Base-by-base conservation (phyloP, 2,113 vertebrate genomes). In the Leptobrachium leishanense region DNA sequence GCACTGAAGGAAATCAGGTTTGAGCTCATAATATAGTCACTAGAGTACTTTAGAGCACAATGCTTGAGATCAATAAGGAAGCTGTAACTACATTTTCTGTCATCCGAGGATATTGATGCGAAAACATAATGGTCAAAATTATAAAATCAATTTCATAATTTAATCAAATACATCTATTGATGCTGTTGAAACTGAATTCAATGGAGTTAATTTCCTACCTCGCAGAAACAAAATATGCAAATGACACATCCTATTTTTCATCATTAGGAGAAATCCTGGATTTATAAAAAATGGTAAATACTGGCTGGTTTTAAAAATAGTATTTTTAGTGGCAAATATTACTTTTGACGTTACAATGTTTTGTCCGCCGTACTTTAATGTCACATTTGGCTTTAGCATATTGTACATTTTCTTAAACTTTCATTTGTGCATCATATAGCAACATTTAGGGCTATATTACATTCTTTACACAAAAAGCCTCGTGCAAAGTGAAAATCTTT, bases 71-170 rank as follows among this genome's bases (percentile, higher is more conserved):
- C 96, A 97, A 97, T 97, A 97, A 95, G 90, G 91, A 94, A 95
- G 90, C 86, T 70, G 94, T 95, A 95, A 94, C 94, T 94, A 94
- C 95, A 96, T 97, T 97, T 96, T 92, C 94, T 94, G 93, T 91
- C 91, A 91, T 89, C 85, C 86, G 90, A 93, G 92, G 93, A 93
- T 93, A 93, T 93, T 93, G 91, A 94, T 93, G 91, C 89, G 91
- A 93, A 94, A 93, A 91, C 87, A 87, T 90, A 93, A 93, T 90
- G 90, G 90, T 89, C 89, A 90, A 92, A 94, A 96, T 96, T 94
- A 95, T 93, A 96, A 96, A 97, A 97, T 98, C 95, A 95, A 98
- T 98, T 93, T 92, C 91, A 91, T 98, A 96, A 98, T 97, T 98
- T 96, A 97, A 98, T 98, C 94, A 97, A 74, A 90, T 92, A 94